Conservation (phyloP, 2,888 invertebrate species). For the Thalpophila matura region DNA sequence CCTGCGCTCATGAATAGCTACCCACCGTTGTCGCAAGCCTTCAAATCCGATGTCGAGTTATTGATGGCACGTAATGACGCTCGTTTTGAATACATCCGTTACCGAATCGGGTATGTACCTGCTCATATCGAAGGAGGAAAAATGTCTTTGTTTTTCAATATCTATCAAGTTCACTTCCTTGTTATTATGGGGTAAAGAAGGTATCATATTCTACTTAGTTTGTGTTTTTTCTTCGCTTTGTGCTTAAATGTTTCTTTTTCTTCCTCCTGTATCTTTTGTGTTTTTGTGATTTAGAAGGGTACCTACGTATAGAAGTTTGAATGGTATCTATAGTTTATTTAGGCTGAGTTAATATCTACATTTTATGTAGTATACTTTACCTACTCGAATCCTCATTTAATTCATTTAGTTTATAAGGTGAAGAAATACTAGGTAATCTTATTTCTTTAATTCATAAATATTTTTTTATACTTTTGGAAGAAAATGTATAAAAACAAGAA, state of each 20-base stretch:
- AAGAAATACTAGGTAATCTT: neutral
- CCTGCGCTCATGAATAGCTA: conserved; percentile 47
- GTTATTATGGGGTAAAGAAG: conserved; percentile 31
- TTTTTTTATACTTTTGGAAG: neutral
- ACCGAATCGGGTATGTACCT: conserved; percentile 56
- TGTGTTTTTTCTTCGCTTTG: conserved; percentile 32
- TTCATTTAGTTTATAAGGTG: no score
- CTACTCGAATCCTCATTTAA: no score
- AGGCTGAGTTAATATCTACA: no score
- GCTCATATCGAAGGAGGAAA: conserved; percentile 56
- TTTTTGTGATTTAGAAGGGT: neutral
- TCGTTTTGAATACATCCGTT: conserved; percentile 64
- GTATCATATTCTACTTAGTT: conserved; percentile 36
- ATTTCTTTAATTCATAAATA: no score
- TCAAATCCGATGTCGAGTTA: conserved; percentile 67
- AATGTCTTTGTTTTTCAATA: conserved; percentile 65
- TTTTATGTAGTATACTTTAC: no score
- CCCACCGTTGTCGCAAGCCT: conserved; percentile 59
- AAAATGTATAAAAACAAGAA: conserved; percentile 18
- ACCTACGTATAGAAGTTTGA: neutral
- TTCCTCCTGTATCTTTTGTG: neutral
- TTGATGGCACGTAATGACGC: conserved; percentile 74
- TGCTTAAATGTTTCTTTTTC: conserved; percentile 19
- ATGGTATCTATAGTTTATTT: no score
- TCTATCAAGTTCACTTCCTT: conserved; percentile 53